A percentile compares a stretch with the other conserved stretches of the same genome.
phyloP scores from a whole-genome alignment of 1,140 invertebrate genomes.

The Ridgeia piscesae region DNA sequence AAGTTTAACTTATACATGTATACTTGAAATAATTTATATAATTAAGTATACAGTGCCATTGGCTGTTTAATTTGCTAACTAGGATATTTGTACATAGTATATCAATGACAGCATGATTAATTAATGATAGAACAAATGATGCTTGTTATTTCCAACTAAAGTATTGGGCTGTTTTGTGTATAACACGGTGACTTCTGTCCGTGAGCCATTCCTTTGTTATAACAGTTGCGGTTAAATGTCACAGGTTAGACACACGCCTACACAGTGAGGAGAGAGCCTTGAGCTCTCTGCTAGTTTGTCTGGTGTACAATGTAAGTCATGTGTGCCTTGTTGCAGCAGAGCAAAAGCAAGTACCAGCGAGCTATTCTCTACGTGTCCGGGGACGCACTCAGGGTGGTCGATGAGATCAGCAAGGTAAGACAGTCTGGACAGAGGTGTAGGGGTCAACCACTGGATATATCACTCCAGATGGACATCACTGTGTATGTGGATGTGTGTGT shows the following conservation, averaged over 20 bases:
- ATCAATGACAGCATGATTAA: background rate
- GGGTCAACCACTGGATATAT: background rate
- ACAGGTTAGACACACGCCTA: background rate
- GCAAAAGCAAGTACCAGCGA: constrained; percentile 34
- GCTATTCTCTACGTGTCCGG: constrained; percentile 90
- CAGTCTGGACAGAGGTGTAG: background rate
- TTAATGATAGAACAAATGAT: background rate
- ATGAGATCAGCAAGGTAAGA: constrained; percentile 90
- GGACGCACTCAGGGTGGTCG: constrained; percentile 94
- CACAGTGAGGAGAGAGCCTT: background rate
- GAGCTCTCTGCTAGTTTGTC: background rate
- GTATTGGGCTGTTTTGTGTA: background rate
- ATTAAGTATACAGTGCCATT: background rate
- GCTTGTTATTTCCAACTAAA: background rate
- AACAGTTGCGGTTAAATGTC: background rate
- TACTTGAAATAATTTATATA: background rate
- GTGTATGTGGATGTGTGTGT: background rate
- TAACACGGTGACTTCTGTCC: background rate
- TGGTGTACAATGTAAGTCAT: background rate
- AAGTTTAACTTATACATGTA: background rate
- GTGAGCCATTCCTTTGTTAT: background rate
- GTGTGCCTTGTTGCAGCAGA: constrained; percentile 24
- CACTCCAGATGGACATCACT: background rate
- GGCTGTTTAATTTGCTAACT: background rate
- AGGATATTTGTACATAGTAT: background rate